Percentiles rank a stretch among this genome's conserved stretches.
These are phyloP conservation scores for Paracentrotus lividus DNA, from an alignment of 53 echinoderm and acorn worm genomes.

Conservation along the genomic window DNA sequence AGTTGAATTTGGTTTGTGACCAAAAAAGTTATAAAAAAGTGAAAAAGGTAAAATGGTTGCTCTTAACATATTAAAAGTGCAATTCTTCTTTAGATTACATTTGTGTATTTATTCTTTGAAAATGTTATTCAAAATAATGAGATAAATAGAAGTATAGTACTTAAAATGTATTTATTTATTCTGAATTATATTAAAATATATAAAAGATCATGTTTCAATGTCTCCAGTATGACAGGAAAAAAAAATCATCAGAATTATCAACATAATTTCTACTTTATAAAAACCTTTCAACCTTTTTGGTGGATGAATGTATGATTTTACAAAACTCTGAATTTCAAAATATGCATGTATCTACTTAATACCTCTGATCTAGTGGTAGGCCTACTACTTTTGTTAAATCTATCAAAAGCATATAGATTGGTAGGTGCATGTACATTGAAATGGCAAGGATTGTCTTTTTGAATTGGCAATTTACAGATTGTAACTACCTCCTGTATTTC, in stretches of 20 bases:
- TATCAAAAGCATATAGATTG: too few species aligned
- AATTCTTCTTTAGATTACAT: neutral
- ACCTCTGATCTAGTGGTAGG: too few species aligned
- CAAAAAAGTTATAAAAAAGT: neutral
- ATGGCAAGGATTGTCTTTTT: too few species aligned
- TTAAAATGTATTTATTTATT: neutral
- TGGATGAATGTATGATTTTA: too few species aligned
- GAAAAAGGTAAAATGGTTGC: neutral
- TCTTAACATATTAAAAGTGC: neutral
- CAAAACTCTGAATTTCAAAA: too few species aligned
- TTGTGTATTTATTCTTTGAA: neutral
- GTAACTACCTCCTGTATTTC: too few species aligned
- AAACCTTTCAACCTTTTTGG: neutral
- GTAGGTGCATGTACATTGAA: too few species aligned
- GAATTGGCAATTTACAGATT: too few species aligned
- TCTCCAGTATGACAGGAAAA: neutral
- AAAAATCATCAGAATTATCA: neutral
- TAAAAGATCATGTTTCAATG: neutral
- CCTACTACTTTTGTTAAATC: too few species aligned
- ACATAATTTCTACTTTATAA: neutral
- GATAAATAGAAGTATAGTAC: neutral
- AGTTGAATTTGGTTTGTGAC: too few species aligned
- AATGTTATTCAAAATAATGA: neutral
- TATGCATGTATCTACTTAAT: too few species aligned
- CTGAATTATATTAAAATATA: neutral